Conservation (phyloP, 2,113 vertebrate genomes). For the Ophthalmolycus amberensis region DNA sequence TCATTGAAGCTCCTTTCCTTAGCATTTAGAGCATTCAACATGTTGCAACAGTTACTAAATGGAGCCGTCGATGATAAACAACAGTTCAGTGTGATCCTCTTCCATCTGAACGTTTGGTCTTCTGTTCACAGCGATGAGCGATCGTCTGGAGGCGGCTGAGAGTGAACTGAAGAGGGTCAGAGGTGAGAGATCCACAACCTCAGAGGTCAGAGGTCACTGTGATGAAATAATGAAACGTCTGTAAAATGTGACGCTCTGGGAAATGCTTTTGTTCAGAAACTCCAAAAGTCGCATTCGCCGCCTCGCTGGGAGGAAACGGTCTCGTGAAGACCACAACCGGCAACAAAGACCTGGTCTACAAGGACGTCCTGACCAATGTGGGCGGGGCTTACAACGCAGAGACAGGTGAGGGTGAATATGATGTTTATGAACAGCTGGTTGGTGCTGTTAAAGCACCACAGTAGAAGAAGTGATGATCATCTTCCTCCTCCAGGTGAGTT, state of each 20-base stretch:
- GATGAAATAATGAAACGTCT: background rate
- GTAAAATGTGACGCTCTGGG: background rate
- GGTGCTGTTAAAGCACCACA: no score
- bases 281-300: constrained; percentile 64
- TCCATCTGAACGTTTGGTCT: background rate
- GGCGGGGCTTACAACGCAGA: constrained; percentile 58
- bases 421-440: no score
- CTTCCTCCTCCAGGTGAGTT: constrained; percentile 58
- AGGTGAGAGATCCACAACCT: constrained; percentile 34
- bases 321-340: background rate
- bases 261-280: constrained; percentile 17
- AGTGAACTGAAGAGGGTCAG: constrained; percentile 31
- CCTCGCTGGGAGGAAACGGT: constrained; percentile 64
- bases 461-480: background rate
- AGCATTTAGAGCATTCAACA: no score
- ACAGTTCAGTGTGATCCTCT: no score
- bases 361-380: constrained; percentile 66
- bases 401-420: constrained; percentile 33
- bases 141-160: constrained; percentile 47
- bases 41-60: no score
- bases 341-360: constrained; percentile 55
- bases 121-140: constrained; percentile 33
- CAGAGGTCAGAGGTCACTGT: no score
- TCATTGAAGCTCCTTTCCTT: no score
- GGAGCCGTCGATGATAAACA: background rate